Evolutionary conservation across 2,113 vertebrate species (phyloP), one percentile per base, ranked within the genome.

Genomic region (Bothrops jararaca): DNA sequence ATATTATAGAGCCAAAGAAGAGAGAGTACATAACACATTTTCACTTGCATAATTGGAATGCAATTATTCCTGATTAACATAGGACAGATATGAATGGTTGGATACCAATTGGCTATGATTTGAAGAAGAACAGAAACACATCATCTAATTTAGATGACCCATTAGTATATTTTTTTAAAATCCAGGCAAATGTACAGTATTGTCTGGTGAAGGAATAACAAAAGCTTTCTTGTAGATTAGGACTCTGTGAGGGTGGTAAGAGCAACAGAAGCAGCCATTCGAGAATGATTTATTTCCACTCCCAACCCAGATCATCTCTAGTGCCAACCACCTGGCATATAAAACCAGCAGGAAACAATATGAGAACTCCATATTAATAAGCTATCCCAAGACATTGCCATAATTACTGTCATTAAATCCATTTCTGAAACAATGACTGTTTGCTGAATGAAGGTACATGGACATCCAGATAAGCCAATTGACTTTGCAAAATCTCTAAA

Each of bases 401-500:
- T 80, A 87, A 91, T 64, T 50, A 26, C 26, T n/a, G 20, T 52
- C 93, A 91, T 89, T 89, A 94, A 93, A 95, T 91, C 91, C 93
- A 91, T 52, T 90, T 86, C 0, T 86, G 86, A 34, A 12, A 57
- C 90, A 96, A 95, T 48, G 91, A 95, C 26, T 95, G 92, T 86
- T 91, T 86, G 13, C 29, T 52, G 74, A 52, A 42, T 80, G n/a
- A 42, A 80, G 24, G 9, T 22, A 69, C n/a, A 93, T 95, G 95
- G 93, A 93, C 95, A 95, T 91, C 93, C 94, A 95, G 92, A 89
- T 93, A 93, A 95, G 92, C 94, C 74, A 95, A 93, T 95, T 95
- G 91, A 56, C 93, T 90, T 95, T 96, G 96, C 96, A 96, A 96
- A 96, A 94, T 95, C 91, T 96, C 91, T 89, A 94, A 93, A 96